A percentile compares a stretch with the other conserved stretches of the same genome.
Conservation (phyloP, 2,113 vertebrate species). For the Ceratotherium simum region DNA sequence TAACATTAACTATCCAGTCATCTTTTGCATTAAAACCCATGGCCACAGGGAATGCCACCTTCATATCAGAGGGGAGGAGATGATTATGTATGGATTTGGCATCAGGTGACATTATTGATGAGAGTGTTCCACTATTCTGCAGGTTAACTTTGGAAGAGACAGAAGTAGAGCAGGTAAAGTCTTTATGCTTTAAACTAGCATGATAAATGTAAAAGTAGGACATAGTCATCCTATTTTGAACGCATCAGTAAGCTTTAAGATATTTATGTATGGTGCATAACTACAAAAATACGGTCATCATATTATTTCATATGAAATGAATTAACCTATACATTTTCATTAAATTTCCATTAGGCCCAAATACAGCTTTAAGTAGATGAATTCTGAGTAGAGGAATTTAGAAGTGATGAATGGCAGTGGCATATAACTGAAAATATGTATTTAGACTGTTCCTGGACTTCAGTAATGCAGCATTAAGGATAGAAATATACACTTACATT, state of each 20-base stretch:
- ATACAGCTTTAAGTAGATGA: background rate
- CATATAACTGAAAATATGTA: background rate
- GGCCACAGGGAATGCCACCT: slow-evolving; percentile 64
- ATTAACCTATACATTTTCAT: slow-evolving; percentile 39
- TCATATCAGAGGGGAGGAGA: slow-evolving; percentile 47
- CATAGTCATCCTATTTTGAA: background rate
- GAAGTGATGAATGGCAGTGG: background rate
- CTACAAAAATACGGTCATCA: slow-evolving; percentile 50
- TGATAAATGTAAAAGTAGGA: background rate
- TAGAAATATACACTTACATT: background rate
- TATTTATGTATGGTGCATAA: background rate
- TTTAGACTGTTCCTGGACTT: background rate
- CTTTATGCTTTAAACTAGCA: background rate
- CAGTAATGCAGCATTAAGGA: background rate
- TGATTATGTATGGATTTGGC: slow-evolving; percentile 19
- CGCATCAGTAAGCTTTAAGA: slow-evolving; percentile 20
- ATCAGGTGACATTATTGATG: slow-evolving; percentile 42
- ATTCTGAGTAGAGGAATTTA: background rate
- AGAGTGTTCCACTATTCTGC: background rate
- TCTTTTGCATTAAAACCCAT: slow-evolving; percentile 71
- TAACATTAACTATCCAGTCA: slow-evolving; percentile 75
- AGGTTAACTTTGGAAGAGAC: slow-evolving; percentile 59
- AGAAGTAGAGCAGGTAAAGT: slow-evolving; percentile 48
- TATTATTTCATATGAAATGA: slow-evolving; percentile 48
- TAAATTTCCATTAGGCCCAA: slow-evolving; percentile 22